phyloP scores from a whole-genome alignment of 2,888 invertebrate species.

The Exocentrus adspersus region DNA sequence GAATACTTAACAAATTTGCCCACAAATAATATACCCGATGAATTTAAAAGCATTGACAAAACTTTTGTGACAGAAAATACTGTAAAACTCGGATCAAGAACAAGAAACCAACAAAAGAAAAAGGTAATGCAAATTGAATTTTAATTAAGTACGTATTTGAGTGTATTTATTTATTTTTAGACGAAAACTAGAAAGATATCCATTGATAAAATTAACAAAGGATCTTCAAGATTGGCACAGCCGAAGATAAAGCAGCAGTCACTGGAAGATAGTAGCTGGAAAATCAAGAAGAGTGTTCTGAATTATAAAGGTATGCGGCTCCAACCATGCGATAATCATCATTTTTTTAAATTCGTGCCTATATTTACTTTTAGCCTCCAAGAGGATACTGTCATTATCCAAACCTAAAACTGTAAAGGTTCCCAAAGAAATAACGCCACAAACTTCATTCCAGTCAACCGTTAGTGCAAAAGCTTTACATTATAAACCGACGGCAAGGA shows the following conservation, averaged over 20 bases:
- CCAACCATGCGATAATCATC: not conserved
- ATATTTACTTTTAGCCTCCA: constrained; percentile 15
- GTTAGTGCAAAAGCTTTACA: constrained; percentile 62
- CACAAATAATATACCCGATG: not conserved
- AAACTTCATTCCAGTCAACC: not conserved
- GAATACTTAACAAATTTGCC: not conserved
- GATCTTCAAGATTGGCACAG: not conserved
- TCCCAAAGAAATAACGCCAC: constrained; percentile 57
- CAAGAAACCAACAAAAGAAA: not conserved
- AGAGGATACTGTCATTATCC: constrained; percentile 6
- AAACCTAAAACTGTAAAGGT: constrained; percentile 46
- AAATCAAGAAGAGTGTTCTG: constrained; percentile 33
- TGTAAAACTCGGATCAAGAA: not conserved
- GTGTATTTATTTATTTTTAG: not conserved
- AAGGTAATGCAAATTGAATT: not conserved
- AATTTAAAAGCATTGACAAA: constrained; percentile 2
- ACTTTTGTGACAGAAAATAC: not conserved
- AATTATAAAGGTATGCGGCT: constrained; percentile 41
- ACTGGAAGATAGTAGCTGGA: not conserved
- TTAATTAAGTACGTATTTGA: not conserved
- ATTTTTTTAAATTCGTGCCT: not conserved
- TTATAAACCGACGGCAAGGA: constrained; percentile 63
- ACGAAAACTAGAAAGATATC: not conserved
- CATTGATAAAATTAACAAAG: not conserved
- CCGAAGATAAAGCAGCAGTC: not conserved